Evolutionary conservation across 2,113 vertebrate species (phyloP).

Genomic region (Chauna torquata): DNA sequence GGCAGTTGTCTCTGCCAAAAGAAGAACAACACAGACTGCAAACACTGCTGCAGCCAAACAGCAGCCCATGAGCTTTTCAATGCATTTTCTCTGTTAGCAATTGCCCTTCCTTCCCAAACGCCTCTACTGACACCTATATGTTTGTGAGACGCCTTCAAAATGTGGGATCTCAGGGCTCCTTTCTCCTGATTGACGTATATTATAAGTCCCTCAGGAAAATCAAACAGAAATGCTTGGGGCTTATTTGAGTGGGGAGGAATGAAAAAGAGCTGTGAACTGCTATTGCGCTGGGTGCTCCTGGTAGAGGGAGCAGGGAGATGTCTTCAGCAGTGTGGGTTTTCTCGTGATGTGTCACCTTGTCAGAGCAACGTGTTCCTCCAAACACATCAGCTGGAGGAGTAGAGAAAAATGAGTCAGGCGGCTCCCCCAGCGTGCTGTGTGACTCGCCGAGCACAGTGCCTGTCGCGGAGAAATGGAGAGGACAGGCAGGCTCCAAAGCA

Average conservation of each 20-base stretch:
- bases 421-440: constrained; percentile 25
- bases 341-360: constrained; percentile 71
- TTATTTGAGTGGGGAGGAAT: constrained; percentile 24
- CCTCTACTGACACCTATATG: constrained; percentile 21
- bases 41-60: background rate
- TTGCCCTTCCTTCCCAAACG: background rate
- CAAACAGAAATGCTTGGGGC: constrained; percentile 30
- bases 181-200: constrained; percentile 44
- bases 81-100: background rate
- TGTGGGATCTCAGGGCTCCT: constrained; percentile 4
- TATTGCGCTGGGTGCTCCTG: constrained; percentile 13
- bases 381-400: constrained; percentile 70
- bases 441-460: background rate
- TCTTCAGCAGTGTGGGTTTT: constrained; percentile 59
- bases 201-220: constrained; percentile 20
- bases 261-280: constrained; percentile 37
- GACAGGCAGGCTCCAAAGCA: background rate
- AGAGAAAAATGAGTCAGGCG: constrained; percentile 58
- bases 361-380: constrained; percentile 64
- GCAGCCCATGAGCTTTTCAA: background rate
- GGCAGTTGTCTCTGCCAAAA: constrained; percentile 11
- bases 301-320: constrained; percentile 32
- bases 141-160: constrained; percentile 25
- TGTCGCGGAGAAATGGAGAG: background rate
- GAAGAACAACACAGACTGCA: background rate